phyloP scores from a whole-genome alignment of 1,140 invertebrate genomes.

The Euschistus heros region DNA sequence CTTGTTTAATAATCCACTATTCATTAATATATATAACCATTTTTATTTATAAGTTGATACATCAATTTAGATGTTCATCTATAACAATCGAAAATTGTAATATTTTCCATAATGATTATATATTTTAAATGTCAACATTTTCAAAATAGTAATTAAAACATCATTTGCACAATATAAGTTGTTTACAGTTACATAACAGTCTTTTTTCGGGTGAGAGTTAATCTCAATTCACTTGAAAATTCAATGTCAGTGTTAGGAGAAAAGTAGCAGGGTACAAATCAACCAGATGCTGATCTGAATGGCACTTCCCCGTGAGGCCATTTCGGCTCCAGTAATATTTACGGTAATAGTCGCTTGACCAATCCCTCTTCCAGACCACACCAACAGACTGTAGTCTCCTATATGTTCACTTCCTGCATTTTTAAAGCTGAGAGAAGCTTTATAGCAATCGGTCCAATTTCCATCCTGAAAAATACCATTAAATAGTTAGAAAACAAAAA shows the following conservation, averaged over 20 bases:
- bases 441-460: constrained; percentile 28
- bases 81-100: no score
- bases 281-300: neutral
- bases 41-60: no score
- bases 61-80: no score
- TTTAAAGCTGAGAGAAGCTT: constrained; percentile 21
- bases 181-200: no score
- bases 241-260: constrained; percentile 1
- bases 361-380: constrained; percentile 28
- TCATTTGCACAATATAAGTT: no score
- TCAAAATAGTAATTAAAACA: no score
- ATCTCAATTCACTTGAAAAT: no score
- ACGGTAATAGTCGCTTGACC: constrained; percentile 27
- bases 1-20: no score
- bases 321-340: constrained; percentile 25
- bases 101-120: no score
- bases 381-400: constrained; percentile 28
- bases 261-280: neutral
- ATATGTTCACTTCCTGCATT: constrained; percentile 19
- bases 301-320: neutral
- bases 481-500: neutral
- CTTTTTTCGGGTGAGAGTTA: no score
- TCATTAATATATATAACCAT: no score
- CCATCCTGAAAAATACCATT: constrained; percentile 25
- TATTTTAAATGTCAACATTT: no score